Base-by-base conservation (phyloP, 2,888 invertebrate species). In the Elmis aenea region DNA sequence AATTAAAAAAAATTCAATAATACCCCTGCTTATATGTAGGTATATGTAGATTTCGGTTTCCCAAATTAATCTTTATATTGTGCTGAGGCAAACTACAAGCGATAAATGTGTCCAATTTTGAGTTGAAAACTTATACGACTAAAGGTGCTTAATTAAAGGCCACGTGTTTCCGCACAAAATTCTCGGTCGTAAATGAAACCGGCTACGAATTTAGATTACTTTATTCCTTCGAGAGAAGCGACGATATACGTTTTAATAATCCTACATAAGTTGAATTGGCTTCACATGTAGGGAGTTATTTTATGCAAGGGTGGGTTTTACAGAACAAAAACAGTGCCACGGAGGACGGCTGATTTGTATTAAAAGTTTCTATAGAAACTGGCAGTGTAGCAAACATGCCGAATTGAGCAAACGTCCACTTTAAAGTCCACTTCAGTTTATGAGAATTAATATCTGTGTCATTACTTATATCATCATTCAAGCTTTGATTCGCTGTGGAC, bases 211-310 rank as follows among this genome's bases (percentile, higher is more conserved):
- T 54, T 54, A 52, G 52, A 54, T 54, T 54, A 51, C 49, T 51
- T 48, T 54, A 54, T 54, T 50, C 54, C 54, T 54, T 51, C 46
- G 54, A 54, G 46, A 37, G 47, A 41, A 38, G 37, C 32, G 48
- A 40, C 45, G 38, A 43, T 50, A 48, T 51, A 45, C 45, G 51
- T 51, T 51, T 53, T 53, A 53, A 51, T 53, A 51, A 51, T 50
- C 44, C 50, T 48, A 42, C 48, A 46, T 52, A 52, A 52, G 52
- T 51, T 50, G 48, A 48, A 38, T n/a, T 15, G 12, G 22, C 23
- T 32, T 21, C 14, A 3, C n/a, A 22, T 15, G 12, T 14, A 5
- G 21, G 18, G 33, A 14, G 23, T 32, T 25, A 8, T 23, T 25
- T 12, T 32, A 18, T 18, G 8, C 8, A 18, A 18, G 18, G 18